A percentile compares a stretch with the other conserved stretches of the same genome.
Evolutionary conservation across 2,888 invertebrate genomes (phyloP).

Genomic region (Itoplectis maculator): DNA sequence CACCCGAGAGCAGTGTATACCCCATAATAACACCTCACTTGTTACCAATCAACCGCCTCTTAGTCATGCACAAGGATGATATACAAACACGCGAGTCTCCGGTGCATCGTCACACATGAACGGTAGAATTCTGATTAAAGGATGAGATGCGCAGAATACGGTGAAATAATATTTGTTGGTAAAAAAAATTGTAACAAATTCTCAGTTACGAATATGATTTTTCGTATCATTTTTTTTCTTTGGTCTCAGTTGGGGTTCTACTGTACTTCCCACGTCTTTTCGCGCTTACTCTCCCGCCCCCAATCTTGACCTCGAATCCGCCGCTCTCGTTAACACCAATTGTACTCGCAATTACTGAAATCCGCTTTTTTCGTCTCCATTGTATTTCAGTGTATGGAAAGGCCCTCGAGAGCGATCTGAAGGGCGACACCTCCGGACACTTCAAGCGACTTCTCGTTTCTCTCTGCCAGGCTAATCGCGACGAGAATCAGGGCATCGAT

Average conservation of each 20-base stretch:
- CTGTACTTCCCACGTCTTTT: slow-evolving; percentile 11
- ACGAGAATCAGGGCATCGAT: slow-evolving; percentile 95
- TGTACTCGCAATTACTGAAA: slow-evolving; percentile 19
- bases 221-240: too few relatives aligned
- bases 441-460: slow-evolving; percentile 96
- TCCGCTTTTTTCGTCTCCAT: slow-evolving; percentile 6
- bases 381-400: slow-evolving; percentile 90
- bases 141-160: background rate
- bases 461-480: slow-evolving; percentile 94
- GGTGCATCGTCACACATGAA: background rate
- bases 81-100: slow-evolving; percentile 2
- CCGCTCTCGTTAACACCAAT: slow-evolving; percentile 48
- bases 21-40: slow-evolving; percentile 24
- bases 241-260: too few relatives aligned
- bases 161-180: background rate
- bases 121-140: too few relatives aligned
- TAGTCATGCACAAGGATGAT: slow-evolving; percentile 29
- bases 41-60: slow-evolving; percentile 51
- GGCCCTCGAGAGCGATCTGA: slow-evolving; percentile 93
- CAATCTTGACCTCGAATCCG: slow-evolving; percentile 23
- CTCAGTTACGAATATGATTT: background rate
- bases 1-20: slow-evolving; percentile 15
- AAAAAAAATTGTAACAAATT: background rate
- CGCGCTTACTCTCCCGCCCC: background rate
- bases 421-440: slow-evolving; percentile 97